Percentiles rank a stretch among this genome's conserved stretches.
phyloP scores from a whole-genome alignment of 2,888 invertebrate genomes.

The Crocallis elinguaria region DNA sequence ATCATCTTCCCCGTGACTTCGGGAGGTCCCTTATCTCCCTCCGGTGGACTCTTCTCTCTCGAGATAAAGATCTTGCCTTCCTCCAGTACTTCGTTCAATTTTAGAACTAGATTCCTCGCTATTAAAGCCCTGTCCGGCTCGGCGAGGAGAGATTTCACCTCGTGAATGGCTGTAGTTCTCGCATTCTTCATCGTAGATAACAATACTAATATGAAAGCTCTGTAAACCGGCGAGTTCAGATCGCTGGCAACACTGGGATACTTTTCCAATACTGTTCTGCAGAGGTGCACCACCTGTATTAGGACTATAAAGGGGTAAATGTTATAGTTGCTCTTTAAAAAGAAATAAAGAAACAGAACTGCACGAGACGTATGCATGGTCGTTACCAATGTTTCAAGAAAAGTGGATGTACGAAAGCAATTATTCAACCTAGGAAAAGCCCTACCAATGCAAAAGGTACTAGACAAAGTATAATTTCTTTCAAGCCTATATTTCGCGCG shows the following conservation, averaged over 20 bases:
- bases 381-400: no score
- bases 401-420: no score
- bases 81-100: constrained; percentile 88
- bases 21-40: constrained; percentile 59
- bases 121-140: constrained; percentile 85
- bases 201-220: constrained; percentile 88
- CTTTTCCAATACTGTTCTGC: constrained; percentile 88
- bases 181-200: constrained; percentile 86
- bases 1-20: constrained; percentile 84
- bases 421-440: no score
- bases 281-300: constrained; percentile 89
- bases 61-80: constrained; percentile 79
- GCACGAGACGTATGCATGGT: background rate
- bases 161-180: constrained; percentile 85
- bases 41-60: constrained; percentile 69
- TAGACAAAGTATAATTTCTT: no score
- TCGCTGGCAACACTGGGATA: constrained; percentile 88
- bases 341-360: constrained; percentile 15
- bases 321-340: constrained; percentile 57
- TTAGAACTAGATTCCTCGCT: constrained; percentile 86
- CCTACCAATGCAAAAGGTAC: no score
- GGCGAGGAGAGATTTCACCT: constrained; percentile 86
- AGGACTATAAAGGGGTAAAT: constrained; percentile 82
- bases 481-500: no score
- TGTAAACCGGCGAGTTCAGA: constrained; percentile 87